Conservation (phyloP, 2,113 vertebrate species). For the Sceloporus undulatus region DNA sequence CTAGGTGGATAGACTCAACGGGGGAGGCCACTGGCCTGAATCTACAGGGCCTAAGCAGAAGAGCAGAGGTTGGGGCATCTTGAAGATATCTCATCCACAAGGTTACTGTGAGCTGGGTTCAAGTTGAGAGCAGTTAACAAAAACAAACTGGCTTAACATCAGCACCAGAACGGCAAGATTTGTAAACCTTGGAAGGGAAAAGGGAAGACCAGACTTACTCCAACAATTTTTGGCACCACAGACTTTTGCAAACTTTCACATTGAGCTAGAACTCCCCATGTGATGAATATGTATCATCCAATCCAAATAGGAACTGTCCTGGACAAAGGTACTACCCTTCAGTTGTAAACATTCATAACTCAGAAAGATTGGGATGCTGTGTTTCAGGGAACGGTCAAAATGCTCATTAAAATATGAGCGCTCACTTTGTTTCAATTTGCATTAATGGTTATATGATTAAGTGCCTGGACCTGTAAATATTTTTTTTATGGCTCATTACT, state of each 20-base stretch:
- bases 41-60: too few species aligned
- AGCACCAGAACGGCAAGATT: too few species aligned
- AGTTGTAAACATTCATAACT: conserved; percentile 27
- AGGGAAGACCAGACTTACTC: background rate
- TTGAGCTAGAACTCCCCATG: background rate
- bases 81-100: too few species aligned
- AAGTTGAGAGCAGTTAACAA: too few species aligned
- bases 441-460: conserved; percentile 4
- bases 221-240: background rate
- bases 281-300: background rate
- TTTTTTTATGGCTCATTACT: background rate
- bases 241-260: background rate
- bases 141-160: too few species aligned
- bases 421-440: conserved; percentile 44
- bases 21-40: too few species aligned
- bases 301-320: background rate
- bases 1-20: too few species aligned
- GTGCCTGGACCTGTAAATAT: conserved; percentile 13
- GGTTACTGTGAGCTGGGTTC: too few species aligned
- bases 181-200: too few species aligned
- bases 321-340: background rate
- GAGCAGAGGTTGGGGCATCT: too few species aligned
- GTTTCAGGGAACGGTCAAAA: background rate
- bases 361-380: background rate
- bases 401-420: conserved; percentile 14